Evolutionary conservation across 2,888 invertebrate species (phyloP), one percentile per base, ranked within the genome.

Genomic region (Parapristionchus giblindavisi): DNA sequence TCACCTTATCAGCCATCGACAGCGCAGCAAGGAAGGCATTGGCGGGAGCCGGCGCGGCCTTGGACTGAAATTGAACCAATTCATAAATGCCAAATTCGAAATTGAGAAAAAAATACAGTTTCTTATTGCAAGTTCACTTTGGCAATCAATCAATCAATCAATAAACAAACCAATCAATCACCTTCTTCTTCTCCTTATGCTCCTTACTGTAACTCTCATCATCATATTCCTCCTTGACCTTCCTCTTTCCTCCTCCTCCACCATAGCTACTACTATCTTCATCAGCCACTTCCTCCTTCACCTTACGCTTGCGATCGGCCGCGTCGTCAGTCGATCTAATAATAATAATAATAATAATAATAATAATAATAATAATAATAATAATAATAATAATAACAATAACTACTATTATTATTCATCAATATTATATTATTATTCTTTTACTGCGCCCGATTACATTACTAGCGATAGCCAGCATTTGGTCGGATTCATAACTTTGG

Each of bases 11-110:
- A 36, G 36, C 70, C 5, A 54, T 29, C 4, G 54, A 34, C 27
- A 70, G 70, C 2, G 70, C 70, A 5, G 70, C 70, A 14, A 43
- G 27, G 54, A 70, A 70, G n/a, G 32, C 70, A 29, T 70, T n/a
- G n/a, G 48, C 24, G 11, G 43, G 43, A 11, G 40, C 54, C 1
- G 70, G 70, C 24, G 52, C 70, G 21, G 54, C 27, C 32, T 70
- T 70, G 17, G 54, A 27, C 70, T 70, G 70, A n/a, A 68, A 32
- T 21, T 27, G 4, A 2, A 40, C 17, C 43, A 17, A 63, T 63
- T 1, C 40, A 63, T 63, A 63, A 24, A 11, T 43, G 14, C 24
- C 8, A 2, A 24, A 2, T 40, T 38, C 40, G 11, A 8, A 43
- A 43, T 43, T 43, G 8, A 14, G 11, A 14, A 43, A 8, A 8